phyloP scores from a whole-genome alignment of 92 coral and sea anemone species.

The Epizoanthus stellaris region DNA sequence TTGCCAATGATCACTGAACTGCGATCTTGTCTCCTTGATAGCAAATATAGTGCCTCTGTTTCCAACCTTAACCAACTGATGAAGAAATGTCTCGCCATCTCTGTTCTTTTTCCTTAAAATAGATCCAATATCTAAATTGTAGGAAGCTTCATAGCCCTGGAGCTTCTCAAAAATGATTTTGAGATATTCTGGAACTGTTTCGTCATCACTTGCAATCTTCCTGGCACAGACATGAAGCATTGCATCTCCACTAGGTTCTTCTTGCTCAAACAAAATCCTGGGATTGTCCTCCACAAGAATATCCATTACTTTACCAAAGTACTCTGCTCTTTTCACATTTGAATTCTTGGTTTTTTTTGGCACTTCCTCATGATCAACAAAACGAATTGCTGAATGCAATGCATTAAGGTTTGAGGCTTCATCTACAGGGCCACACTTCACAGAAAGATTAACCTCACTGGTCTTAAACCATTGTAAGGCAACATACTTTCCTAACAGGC shows the following conservation, averaged over 20 bases:
- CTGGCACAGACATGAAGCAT: constrained; percentile 30
- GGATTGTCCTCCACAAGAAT: constrained; percentile 14
- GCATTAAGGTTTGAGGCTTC: constrained; percentile 17
- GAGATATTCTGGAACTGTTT: constrained; percentile 13
- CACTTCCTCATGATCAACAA: constrained; percentile 20
- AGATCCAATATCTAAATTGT: constrained; percentile 13
- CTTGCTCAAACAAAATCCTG: constrained; percentile 11
- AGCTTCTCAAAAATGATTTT: constrained; percentile 30
- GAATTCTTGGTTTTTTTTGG: neutral
- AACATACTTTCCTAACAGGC: constrained; percentile 26
- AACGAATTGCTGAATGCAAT: constrained; percentile 33
- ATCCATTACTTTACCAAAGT: constrained; percentile 37
- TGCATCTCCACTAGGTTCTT: constrained; percentile 30
- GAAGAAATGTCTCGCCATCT: constrained; percentile 37
- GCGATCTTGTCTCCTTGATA: neutral
- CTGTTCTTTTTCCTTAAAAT: constrained; percentile 17
- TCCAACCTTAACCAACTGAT: constrained; percentile 1
- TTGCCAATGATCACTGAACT: neutral
- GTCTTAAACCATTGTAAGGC: constrained; percentile 27
- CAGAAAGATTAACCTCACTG: constrained; percentile 6
- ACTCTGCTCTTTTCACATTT: constrained; percentile 27
- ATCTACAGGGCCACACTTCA: neutral
- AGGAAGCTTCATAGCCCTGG: constrained; percentile 9
- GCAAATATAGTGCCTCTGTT: constrained; percentile 12
- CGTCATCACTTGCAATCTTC: constrained; percentile 7